Evolutionary conservation across 2,113 vertebrate species (phyloP).

Genomic region (Amblyornis subalaris): DNA sequence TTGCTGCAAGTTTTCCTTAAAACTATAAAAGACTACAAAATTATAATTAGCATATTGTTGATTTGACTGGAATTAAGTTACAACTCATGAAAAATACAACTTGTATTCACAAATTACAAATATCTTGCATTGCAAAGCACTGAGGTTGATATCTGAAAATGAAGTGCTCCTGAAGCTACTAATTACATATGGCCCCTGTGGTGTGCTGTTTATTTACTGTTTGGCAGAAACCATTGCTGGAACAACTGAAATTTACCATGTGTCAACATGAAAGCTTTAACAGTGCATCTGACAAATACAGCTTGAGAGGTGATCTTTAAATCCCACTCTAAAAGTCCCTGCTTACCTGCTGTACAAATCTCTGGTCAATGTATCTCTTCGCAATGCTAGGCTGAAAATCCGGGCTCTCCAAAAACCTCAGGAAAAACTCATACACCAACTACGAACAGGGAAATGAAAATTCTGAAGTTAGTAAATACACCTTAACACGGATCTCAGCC

Average conservation of each 20-base stretch:
- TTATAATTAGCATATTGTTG: not conserved
- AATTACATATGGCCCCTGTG: not conserved
- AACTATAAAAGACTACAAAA: not conserved
- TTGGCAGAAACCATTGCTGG: not conserved
- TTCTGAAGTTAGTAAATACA: not conserved
- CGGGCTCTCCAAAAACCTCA: constrained; percentile 95
- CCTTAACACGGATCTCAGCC: not conserved
- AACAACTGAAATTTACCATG: not conserved
- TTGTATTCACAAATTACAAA: not conserved
- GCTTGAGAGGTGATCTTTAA: not conserved
- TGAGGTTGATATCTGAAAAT: not conserved
- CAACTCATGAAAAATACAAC: not conserved
- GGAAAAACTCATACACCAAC: constrained; percentile 97
- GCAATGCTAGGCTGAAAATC: constrained; percentile 97
- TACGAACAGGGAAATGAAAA: constrained; percentile 59
- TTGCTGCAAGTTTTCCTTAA: not conserved
- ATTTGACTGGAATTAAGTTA: not conserved
- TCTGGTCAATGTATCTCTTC: constrained; percentile 95
- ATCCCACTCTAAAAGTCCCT: not conserved
- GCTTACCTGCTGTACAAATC: constrained; percentile 95
- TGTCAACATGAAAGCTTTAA: not conserved
- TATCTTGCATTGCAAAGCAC: not conserved
- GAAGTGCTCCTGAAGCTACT: not conserved
- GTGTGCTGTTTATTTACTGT: not conserved
- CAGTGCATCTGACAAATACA: not conserved